A percentile compares a stretch with the other conserved stretches of the same genome.
phyloP scores from a whole-genome alignment of 2,113 vertebrate species.

The Amphiprion percula region DNA sequence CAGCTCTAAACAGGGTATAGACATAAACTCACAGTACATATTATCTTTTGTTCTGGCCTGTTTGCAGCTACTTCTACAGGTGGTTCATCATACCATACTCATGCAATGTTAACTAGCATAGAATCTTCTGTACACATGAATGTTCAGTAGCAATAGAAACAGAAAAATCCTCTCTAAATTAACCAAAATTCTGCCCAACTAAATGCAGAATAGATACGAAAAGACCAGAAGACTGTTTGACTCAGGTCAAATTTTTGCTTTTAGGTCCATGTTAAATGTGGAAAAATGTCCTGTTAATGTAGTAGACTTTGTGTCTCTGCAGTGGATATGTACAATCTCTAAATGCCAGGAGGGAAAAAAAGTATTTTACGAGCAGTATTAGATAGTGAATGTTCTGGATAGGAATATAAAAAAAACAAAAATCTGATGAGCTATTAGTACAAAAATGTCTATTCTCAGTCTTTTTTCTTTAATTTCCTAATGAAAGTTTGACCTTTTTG shows the following conservation, averaged over 20 bases:
- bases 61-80: neutral
- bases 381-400: constrained; percentile 22
- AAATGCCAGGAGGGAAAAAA: constrained; percentile 4
- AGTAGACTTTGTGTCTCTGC: constrained; percentile 12
- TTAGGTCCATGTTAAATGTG: neutral
- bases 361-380: constrained; percentile 24
- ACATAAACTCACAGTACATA: neutral
- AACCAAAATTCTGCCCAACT: neutral
- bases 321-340: constrained; percentile 6
- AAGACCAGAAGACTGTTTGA: constrained; percentile 8
- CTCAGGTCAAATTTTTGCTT: neutral
- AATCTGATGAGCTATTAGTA: neutral
- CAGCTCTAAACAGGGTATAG: neutral
- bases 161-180: constrained; percentile 1
- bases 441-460: constrained; percentile 5
- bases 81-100: neutral
- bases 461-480: neutral
- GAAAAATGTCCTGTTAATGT: constrained; percentile 21
- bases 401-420: neutral
- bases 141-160: constrained; percentile 11
- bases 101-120: neutral
- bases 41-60: neutral
- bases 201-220: constrained; percentile 27
- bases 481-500: constrained; percentile 7
- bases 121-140: neutral